These are phyloP conservation scores for Platynereis dumerilii DNA, from an alignment of 2,888 invertebrate species.

Conservation along the genomic window DNA sequence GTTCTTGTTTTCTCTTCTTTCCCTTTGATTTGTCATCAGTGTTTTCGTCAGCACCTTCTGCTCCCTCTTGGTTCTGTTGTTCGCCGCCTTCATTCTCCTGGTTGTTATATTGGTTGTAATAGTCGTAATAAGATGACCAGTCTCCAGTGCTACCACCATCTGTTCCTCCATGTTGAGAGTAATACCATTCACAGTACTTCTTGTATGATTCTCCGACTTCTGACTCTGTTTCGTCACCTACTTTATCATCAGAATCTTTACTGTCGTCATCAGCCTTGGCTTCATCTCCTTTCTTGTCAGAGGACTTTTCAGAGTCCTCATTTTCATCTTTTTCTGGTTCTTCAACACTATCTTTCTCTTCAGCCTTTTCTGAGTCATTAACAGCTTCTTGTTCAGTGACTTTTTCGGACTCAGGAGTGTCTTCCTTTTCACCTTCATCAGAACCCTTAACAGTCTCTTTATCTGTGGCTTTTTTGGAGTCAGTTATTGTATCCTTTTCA, in stretches of 20 bases:
- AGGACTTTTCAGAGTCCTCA: too few relatives aligned
- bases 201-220: slow-evolving; percentile 12
- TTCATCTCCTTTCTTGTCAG: neutral
- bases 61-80: slow-evolving; percentile 19
- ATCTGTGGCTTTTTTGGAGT: neutral
- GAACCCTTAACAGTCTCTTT: neutral
- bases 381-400: neutral
- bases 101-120: slow-evolving; percentile 33
- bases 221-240: slow-evolving; percentile 16
- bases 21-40: neutral
- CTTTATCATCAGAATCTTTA: slow-evolving; percentile 5
- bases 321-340: neutral
- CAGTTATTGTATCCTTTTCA: too few relatives aligned
- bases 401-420: too few relatives aligned
- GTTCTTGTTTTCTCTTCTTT: neutral
- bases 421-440: too few relatives aligned
- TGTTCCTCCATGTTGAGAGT: slow-evolving; percentile 27
- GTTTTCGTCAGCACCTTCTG: neutral
- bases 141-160: neutral
- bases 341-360: slow-evolving; percentile 5
- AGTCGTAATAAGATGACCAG: neutral
- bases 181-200: slow-evolving; percentile 28
- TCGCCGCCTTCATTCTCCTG: slow-evolving; percentile 3
- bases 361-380: neutral
- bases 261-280: neutral